These are phyloP conservation scores for Allygus modestus DNA, from an alignment of 2,888 invertebrate species.

Conservation along the genomic window DNA sequence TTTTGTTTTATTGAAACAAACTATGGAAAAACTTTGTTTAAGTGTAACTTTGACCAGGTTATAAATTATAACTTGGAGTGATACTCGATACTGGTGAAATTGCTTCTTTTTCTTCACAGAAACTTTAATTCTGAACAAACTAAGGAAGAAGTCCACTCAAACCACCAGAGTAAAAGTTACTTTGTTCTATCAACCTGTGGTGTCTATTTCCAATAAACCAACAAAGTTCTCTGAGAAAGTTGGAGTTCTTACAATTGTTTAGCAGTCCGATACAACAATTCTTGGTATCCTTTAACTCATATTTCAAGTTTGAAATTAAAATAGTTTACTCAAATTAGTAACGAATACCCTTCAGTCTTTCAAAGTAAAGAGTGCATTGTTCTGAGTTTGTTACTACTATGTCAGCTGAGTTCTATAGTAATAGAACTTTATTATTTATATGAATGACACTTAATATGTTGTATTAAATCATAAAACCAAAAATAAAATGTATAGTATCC, in stretches of 20 bases:
- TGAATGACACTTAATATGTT: no score
- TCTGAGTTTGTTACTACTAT: no score
- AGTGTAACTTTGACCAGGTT: no score
- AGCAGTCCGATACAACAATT: background rate
- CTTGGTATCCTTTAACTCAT: background rate
- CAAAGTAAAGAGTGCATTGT: no score
- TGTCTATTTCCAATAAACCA: conserved; percentile 42
- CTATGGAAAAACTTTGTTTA: no score
- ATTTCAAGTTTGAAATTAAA: background rate
- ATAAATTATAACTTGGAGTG: background rate
- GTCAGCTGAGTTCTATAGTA: no score
- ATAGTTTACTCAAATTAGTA: background rate
- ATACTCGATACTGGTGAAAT: conserved; percentile 12
- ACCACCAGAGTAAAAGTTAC: conserved; percentile 9
- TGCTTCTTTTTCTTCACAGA: background rate
- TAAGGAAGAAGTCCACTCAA: conserved; percentile 26
- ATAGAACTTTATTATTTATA: no score
- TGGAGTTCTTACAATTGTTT: background rate
- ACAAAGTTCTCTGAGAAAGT: conserved; percentile 21
- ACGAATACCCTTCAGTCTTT: background rate
- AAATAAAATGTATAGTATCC: no score
- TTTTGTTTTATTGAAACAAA: no score
- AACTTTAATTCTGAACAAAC: conserved; percentile 37
- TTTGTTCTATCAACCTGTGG: conserved; percentile 38
- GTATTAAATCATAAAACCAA: no score